Base-by-base conservation (phyloP, 2,888 invertebrate species). In the Baccha elongata region DNA sequence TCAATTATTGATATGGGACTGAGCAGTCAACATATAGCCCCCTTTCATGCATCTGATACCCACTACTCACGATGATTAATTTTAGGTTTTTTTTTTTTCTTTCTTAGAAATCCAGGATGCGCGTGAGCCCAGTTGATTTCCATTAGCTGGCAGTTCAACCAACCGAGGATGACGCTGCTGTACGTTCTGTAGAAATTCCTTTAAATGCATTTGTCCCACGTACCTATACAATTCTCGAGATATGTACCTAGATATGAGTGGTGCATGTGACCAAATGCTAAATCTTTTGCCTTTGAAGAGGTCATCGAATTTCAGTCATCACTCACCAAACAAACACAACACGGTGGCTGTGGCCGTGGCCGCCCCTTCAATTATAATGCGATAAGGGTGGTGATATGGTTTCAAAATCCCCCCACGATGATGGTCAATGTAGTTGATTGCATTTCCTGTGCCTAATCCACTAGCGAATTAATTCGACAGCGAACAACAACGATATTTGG, bases 341-440 rank as follows among this genome's bases (percentile, higher is more conserved):
- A 85, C 88, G 87, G 87, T 87, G 86, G 88, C 86, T n/a, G 72
- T 87, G 73, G 73, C 35, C 3, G n/a, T n/a, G 11, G 11, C 1
- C 13, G 85, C 87, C 86, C 85, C 85, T 86, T 86, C 88, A 84
- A 87, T 86, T 86, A 76, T 76, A 72, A 72, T 76, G 55, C 72
- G 72, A 71, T 67, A 65, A 52, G 58, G 37, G 73, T 37, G 55
- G 62, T 42, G 19, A 5, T 7, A 50, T 42, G 32, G 46, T 40
- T 53, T 13, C 15, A 15, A 17, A n/a, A 52, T 55, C 68, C 32
- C 68, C 53, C 44, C 53, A 32, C 42, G 23, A 55, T 37, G 60
- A 42, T 53, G 68, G 80, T 67, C 78, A 46, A 46, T 55, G 53
- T 83, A 72, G 72, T 52, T 83, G 81, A 78, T 83, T 83, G 81